Evolutionary conservation across 2,113 vertebrate species (phyloP).

Genomic region (Oenanthe melanoleuca): DNA sequence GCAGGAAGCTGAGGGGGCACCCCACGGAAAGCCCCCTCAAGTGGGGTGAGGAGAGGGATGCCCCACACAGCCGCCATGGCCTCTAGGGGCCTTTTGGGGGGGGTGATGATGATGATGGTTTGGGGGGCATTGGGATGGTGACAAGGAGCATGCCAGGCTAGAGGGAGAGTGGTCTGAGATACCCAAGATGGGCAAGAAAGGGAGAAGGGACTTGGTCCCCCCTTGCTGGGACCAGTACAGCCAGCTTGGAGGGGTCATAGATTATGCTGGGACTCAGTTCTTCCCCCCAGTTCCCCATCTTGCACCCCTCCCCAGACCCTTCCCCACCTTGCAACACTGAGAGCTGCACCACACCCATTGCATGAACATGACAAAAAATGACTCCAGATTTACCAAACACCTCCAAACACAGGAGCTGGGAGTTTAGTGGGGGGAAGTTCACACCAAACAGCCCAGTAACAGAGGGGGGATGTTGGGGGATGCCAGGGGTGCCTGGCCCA

Average conservation of each 20-base stretch:
- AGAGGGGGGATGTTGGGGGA: background rate
- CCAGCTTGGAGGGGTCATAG: background rate
- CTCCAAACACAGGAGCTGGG: background rate
- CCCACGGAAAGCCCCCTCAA: background rate
- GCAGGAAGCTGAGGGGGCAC: background rate
- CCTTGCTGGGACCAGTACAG: background rate
- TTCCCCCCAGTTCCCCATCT: background rate
- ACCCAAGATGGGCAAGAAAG: background rate
- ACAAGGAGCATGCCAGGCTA: background rate
- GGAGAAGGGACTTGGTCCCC: background rate
- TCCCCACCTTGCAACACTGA: rapidly evolving
- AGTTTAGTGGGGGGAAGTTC: background rate
- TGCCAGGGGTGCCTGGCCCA: background rate
- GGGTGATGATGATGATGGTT: background rate
- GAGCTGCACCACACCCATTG: background rate
- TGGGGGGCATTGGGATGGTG: background rate
- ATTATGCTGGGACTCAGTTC: background rate
- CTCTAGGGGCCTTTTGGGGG: background rate
- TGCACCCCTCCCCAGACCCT: background rate
- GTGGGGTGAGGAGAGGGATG: background rate
- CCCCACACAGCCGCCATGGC: background rate
- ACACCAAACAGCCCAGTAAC: background rate
- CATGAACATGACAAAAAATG: background rate
- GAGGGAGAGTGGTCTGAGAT: background rate
- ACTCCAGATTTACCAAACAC: background rate